Evolutionary conservation across 2,113 vertebrate species (phyloP), one percentile per base, ranked within the genome.

Genomic region (Pseudorasbora parva): DNA sequence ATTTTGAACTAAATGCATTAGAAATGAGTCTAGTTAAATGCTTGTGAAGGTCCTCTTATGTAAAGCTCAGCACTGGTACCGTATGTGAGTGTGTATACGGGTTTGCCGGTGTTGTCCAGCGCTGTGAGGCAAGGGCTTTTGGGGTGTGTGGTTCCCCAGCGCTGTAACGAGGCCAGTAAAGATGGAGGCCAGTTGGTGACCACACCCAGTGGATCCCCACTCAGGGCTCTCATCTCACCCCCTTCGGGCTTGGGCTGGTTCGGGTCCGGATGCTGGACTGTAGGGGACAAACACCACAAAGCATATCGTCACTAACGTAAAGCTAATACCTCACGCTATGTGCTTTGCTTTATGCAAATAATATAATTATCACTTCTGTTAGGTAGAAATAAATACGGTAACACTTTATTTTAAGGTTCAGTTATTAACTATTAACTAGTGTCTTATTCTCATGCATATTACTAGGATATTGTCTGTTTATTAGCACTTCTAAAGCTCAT

Each of bases 191-290:
- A 95, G 77, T 95, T 93, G 47, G 93, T 91, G 49, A 93, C 94
- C 86, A 92, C 82, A 0, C 93, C 94, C 15, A 96, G 87, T 11
- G 95, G 94, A 7, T 98, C 97, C 19, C 97, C 97, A 47, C 93
- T 93, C 7, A 98, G 92, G 60, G 96, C 91, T 9, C 89, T 94
- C 91, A 94, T 95, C 86, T 95, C 94, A 33, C 92, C 92, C 81
- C 98, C 98, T 90, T 98, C 97, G 0, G 97, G 95, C 91, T 96
- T 97, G 21, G 97, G 98, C 92, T 98, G 98, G 89, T 96, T 96
- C 9, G 97, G 97, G 88, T 98, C 97, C 5, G 95, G 94, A 74
- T 97, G 97, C 89, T 97, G 97, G 88, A 97, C 98, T 99, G 82
- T 10, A 74, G 19, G 47, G 51, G 54, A 57, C n/a, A 68, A 25